These are phyloP conservation scores for Distichodus sexfasciatus DNA, from an alignment of 2,797 vertebrate genomes.

Conservation along the genomic window DNA sequence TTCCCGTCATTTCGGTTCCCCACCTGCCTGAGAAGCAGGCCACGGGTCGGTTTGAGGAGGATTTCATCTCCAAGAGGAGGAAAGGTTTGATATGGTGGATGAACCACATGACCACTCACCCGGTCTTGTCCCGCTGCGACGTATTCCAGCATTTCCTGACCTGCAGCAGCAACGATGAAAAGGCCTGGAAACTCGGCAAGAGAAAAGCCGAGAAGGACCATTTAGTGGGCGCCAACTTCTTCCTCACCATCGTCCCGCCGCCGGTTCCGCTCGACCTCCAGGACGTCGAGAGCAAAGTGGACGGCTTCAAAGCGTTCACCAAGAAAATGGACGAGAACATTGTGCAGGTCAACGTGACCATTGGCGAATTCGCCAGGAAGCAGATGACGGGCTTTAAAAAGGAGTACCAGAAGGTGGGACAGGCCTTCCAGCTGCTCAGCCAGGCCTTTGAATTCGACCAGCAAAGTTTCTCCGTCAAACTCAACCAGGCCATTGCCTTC, in stretches of 20 bases:
- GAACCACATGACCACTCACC: constrained; percentile 97
- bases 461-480: constrained; percentile 82
- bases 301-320: constrained; percentile 91
- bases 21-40: constrained; percentile 96
- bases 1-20: constrained; percentile 93
- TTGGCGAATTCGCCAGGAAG: constrained; percentile 89
- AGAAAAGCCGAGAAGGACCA: constrained; percentile 92
- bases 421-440: constrained; percentile 85
- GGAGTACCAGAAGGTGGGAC: constrained; percentile 95
- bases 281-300: constrained; percentile 90
- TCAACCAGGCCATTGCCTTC: constrained; percentile 91
- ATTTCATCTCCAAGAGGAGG: constrained; percentile 94
- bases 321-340: constrained; percentile 95
- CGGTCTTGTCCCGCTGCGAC: constrained; percentile 88
- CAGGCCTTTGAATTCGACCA: constrained; percentile 96
- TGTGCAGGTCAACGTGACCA: constrained; percentile 84
- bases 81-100: constrained; percentile 98
- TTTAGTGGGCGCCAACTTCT: constrained; percentile 93
- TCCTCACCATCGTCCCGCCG: constrained; percentile 90
- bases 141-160: constrained; percentile 96
- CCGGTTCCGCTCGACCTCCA: constrained; percentile 82
- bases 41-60: constrained; percentile 94
- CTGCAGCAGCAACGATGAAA: constrained; percentile 84
- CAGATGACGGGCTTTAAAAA: constrained; percentile 93
- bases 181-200: constrained; percentile 96